Base-by-base conservation (phyloP, 2,888 invertebrate genomes). In the Cremastinae sp. region DNA sequence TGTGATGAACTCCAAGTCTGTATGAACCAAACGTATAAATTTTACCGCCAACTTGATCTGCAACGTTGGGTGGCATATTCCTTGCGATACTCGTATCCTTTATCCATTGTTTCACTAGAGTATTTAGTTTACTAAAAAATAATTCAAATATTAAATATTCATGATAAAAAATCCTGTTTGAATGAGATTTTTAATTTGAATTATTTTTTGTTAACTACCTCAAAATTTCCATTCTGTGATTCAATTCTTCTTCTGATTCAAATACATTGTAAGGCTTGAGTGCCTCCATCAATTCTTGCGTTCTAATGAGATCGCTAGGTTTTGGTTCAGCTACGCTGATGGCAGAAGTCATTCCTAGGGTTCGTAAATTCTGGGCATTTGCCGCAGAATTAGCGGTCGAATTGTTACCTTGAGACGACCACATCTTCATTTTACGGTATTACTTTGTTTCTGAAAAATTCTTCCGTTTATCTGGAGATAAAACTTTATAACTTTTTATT, bases 1-100 rank as follows among this genome's bases (percentile, higher is more conserved):
- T 95, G 84, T 97, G 97, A 89, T 98, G 98, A 5, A 99, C 99
- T 83, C 99, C 96, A 82, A 96, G 92, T 81, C 97, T 92, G 89
- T 99, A 99, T 69, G 99, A 99, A 53, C 99, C 99, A 90, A 99
- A 99, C n/a, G 99, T 99, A 88, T 97, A 99, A 76, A 99, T 97
- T 91, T 98, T 98, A 2, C 99, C 99, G 18, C 99, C 98, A 72
- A 98, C 96, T 81, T 94, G 94, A 68, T 97, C 97, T 0, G 97
- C 96, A 0, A 97, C 94, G 82, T 94, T 95, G 70, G 95, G 94
- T 4, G 99, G 98, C 94, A 99, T 96, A 90, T 98, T 98, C 90
- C 96, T 95, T 80, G 94, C 92, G 68, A 96, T 90, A 51, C 98
- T 97, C 55, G 97, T 94, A 82, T 97, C 96, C 80, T 94, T 92